Evolutionary conservation across 1,140 invertebrate genomes (phyloP).

Genomic region (Drosophila neocordata): DNA sequence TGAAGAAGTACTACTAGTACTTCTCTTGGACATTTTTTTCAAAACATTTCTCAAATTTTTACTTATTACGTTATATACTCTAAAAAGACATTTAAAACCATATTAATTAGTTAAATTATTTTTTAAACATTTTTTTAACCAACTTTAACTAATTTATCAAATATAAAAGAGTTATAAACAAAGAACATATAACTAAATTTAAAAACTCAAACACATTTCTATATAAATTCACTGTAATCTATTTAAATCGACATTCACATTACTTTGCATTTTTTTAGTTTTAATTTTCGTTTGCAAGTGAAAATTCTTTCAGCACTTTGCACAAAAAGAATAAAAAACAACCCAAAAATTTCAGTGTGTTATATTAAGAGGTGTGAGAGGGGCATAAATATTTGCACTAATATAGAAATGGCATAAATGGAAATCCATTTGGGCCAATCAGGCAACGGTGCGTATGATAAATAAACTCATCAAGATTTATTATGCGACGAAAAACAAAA

Average conservation of each 20-base stretch:
- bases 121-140: no score
- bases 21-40: no score
- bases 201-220: background rate
- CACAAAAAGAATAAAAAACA: background rate
- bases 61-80: no score
- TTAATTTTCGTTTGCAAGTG: background rate
- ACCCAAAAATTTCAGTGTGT: background rate
- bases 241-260: background rate
- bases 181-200: no score
- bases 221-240: background rate
- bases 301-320: background rate
- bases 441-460: slow-evolving; percentile 39
- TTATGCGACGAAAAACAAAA: slow-evolving; percentile 19
- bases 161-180: no score
- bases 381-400: slow-evolving; percentile 18
- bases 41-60: no score
- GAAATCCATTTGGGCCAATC: slow-evolving; percentile 54
- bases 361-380: no score
- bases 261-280: background rate
- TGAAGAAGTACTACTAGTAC: no score
- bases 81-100: no score
- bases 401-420: slow-evolving; percentile 30
- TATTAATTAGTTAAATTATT: no score
- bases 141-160: no score
- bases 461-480: slow-evolving; percentile 55